A percentile compares a stretch with the other conserved stretches of the same genome.
These are phyloP conservation scores for Automeris io DNA, from an alignment of 2,888 invertebrate genomes.

Conservation along the genomic window DNA sequence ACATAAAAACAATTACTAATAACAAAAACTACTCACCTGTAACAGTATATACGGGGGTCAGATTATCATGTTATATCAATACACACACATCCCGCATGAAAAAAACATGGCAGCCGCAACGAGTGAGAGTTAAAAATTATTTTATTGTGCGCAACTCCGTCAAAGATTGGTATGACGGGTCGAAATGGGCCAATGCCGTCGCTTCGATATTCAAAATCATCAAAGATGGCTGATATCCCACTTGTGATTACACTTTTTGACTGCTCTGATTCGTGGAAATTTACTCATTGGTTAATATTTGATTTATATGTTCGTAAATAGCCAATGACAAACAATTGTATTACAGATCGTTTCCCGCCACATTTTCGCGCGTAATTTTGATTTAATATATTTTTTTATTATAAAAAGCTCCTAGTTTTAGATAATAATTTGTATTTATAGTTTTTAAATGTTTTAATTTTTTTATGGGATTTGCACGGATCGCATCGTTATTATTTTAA, in stretches of 20 bases:
- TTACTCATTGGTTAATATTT: constrained; percentile 37
- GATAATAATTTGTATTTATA: no score
- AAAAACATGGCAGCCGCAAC: constrained; percentile 85
- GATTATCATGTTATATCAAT: constrained; percentile 66
- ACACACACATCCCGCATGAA: constrained; percentile 82
- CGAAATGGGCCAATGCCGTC: constrained; percentile 50
- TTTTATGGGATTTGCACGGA: no score
- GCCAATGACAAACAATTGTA: constrained; percentile 39
- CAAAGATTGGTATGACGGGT: constrained; percentile 64
- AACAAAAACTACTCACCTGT: constrained; percentile 56
- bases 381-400: no score
- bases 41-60: constrained; percentile 63
- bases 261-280: constrained; percentile 49
- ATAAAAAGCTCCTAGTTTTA: no score
- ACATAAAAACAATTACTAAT: constrained; percentile 33
- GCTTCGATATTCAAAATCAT: constrained; percentile 45
- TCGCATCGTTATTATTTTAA: no score
- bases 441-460: no score
- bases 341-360: constrained; percentile 38
- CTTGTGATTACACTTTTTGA: constrained; percentile 36
- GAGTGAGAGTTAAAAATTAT: constrained; percentile 56
- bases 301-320: constrained; percentile 11
- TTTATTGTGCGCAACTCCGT: constrained; percentile 73
- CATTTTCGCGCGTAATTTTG: constrained; percentile 33
- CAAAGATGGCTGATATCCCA: constrained; percentile 52